Conservation (phyloP, 1,140 invertebrate species). For the Chelonus insularis region DNA sequence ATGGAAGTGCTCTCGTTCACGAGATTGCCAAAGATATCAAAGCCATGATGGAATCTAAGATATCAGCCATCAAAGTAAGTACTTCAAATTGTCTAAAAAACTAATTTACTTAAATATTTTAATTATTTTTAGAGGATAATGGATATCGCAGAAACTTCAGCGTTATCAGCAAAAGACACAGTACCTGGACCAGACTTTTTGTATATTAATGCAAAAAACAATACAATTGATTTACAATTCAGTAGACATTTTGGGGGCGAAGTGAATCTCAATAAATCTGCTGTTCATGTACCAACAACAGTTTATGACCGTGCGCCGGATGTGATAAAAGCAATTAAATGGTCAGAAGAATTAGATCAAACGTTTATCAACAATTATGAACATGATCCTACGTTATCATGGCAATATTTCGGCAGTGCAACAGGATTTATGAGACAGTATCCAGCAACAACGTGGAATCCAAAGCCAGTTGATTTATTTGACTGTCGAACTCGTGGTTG, state of each 20-base stretch:
- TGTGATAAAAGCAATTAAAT: constrained; percentile 58
- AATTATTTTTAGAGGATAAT: constrained; percentile 68
- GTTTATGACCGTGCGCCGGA: constrained; percentile 77
- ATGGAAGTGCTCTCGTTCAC: constrained; percentile 72
- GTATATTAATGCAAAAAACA: constrained; percentile 76
- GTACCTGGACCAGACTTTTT: constrained; percentile 67
- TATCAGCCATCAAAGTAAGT: constrained; percentile 76
- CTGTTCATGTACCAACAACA: constrained; percentile 94
- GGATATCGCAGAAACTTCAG: constrained; percentile 78
- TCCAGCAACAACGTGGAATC: constrained; percentile 78
- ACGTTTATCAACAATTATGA: constrained; percentile 88
- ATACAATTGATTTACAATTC: constrained; percentile 63
- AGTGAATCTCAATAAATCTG: constrained; percentile 83
- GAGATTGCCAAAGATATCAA: constrained; percentile 78
- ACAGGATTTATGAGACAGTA: constrained; percentile 94
- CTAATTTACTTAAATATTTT: neutral
- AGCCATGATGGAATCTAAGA: constrained; percentile 82
- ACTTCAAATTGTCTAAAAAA: neutral
- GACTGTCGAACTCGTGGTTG: constrained; percentile 86
- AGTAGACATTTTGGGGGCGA: constrained; percentile 79
- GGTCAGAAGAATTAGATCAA: constrained; percentile 84
- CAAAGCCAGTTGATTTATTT: constrained; percentile 78
- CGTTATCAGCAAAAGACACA: constrained; percentile 63
- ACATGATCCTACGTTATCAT: constrained; percentile 84
- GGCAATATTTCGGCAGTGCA: constrained; percentile 97